Percentiles rank a stretch among this genome's conserved stretches.
These are phyloP conservation scores for Herpailurus yagouaroundi DNA, from an alignment of 2,113 vertebrate genomes.

Conservation along the genomic window DNA sequence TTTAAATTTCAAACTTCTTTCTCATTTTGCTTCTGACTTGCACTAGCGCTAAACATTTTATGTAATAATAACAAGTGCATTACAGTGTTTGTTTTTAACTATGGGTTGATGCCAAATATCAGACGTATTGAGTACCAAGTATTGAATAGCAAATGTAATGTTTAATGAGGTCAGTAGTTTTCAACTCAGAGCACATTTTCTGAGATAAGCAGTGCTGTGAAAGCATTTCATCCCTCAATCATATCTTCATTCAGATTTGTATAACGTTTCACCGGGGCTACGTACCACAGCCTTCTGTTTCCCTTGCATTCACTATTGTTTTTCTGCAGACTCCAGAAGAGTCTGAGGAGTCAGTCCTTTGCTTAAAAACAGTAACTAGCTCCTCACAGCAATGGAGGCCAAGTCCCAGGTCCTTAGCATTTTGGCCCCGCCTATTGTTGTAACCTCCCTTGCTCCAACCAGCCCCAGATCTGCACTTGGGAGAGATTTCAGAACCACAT, in stretches of 20 bases:
- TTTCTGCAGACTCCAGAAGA: not conserved
- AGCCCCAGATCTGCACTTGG: not conserved
- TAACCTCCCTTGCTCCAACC: not conserved
- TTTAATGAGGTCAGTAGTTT: constrained; percentile 35
- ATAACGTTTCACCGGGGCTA: not conserved
- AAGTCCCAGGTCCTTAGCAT: not conserved
- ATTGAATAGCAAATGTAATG: constrained; percentile 10
- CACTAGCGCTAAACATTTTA: not conserved
- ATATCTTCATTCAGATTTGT: constrained; percentile 28
- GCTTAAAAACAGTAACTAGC: not conserved
- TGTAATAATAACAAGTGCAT: not conserved
- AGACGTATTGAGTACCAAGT: not conserved
- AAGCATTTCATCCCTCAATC: not conserved
- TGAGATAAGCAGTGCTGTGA: constrained; percentile 6
- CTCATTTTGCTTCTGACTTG: constrained; percentile 33
- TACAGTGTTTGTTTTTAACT: constrained; percentile 47
- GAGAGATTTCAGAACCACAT: not conserved
- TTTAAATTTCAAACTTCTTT: constrained; percentile 45
- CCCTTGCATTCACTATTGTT: not conserved
- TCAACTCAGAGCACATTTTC: constrained; percentile 19
- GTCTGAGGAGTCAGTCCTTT: not conserved
- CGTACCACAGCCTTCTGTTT: constrained; percentile 13
- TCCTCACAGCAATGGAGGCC: not conserved
- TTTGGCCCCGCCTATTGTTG: not conserved
- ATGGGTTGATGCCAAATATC: not conserved